Evolutionary conservation across 1,140 invertebrate species (phyloP).

Genomic region (Cydia pomonella): DNA sequence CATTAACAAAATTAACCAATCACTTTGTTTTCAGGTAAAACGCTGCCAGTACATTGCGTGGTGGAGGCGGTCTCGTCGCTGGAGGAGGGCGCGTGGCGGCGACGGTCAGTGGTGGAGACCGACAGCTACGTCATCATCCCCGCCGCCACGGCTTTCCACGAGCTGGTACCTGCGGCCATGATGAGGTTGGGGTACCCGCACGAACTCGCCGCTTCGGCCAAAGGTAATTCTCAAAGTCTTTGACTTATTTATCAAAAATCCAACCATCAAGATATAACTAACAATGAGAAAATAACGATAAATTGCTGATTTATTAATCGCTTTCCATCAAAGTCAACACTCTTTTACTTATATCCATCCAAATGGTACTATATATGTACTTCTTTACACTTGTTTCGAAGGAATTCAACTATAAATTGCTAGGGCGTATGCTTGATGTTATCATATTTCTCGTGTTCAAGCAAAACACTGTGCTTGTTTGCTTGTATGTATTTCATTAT

Average conservation of each 20-base stretch:
- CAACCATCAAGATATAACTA: no score
- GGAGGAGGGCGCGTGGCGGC: conserved; percentile 82
- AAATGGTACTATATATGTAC: no score
- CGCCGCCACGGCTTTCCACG: conserved; percentile 91
- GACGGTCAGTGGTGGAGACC: conserved; percentile 88
- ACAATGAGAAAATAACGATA: no score
- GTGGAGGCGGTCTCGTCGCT: conserved; percentile 90
- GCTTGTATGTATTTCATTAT: no score
- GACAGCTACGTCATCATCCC: conserved; percentile 97
- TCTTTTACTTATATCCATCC: no score
- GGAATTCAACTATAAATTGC: no score
- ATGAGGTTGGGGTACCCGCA: conserved; percentile 89
- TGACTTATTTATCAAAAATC: not conserved
- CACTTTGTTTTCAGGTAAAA: conserved; percentile 87
- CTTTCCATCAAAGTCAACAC: no score
- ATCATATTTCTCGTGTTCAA: no score
- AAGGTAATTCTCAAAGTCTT: conserved; percentile 81
- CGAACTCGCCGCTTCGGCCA: conserved; percentile 87
- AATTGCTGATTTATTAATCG: no score
- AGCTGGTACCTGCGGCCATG: conserved; percentile 89
- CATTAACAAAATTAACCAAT: not conserved
- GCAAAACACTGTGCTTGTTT: no score
- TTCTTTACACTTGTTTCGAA: no score
- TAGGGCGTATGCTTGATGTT: no score
- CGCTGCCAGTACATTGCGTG: conserved; percentile 95